Evolutionary conservation across 2,113 vertebrate genomes (phyloP).

Genomic region (Hippocampus guttulatus): DNA sequence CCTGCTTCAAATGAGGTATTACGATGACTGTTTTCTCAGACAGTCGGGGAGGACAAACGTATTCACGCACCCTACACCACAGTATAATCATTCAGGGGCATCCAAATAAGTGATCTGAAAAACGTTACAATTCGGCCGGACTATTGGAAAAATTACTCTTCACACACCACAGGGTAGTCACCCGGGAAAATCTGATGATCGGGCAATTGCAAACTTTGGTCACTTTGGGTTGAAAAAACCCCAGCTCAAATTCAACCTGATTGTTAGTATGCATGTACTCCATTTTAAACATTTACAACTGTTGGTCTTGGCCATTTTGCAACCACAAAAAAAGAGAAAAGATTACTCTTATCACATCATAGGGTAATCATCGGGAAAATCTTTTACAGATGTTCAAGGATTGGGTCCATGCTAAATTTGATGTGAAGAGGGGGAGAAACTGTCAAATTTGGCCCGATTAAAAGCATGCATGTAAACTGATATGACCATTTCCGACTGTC

Average conservation of each 20-base stretch:
- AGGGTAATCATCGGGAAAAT: neutral
- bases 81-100: neutral
- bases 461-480: no score
- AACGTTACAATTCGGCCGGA: no score
- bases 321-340: no score
- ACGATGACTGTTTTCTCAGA: neutral
- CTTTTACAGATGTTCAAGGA: neutral
- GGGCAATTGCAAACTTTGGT: neutral
- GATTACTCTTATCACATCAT: neutral
- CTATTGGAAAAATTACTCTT: no score
- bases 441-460: no score
- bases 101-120: neutral
- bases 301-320: no score
- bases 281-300: no score
- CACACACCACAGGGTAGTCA: no score
- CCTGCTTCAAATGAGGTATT: neutral
- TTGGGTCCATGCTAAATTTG: no score
- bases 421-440: no score
- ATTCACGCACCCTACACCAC: neutral
- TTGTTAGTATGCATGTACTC: no score
- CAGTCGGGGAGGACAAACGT: neutral
- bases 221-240: neutral
- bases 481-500: neutral
- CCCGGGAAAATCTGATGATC: neutral
- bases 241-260: no score